phyloP scores from a whole-genome alignment of 2,797 vertebrate species.

The Fundulus diaphanus region DNA sequence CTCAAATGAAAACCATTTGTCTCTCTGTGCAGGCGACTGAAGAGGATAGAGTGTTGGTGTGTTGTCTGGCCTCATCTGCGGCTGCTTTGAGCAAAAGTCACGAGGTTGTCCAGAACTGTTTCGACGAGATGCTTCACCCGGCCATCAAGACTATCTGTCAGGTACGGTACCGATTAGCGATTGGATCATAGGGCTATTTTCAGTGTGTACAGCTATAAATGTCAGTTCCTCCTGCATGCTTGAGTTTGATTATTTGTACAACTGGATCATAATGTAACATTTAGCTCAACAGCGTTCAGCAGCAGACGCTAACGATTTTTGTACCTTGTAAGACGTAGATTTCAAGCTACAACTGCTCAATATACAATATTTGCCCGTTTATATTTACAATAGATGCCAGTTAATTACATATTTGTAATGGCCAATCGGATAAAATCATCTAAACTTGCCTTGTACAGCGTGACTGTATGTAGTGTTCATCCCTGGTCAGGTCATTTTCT shows the following conservation, averaged over 20 bases:
- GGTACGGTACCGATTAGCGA: constrained; percentile 44
- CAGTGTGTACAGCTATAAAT: neutral
- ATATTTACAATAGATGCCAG: too few species aligned
- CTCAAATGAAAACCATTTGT: neutral
- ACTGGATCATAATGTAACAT: too few species aligned
- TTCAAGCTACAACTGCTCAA: too few species aligned
- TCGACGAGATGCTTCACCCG: constrained; percentile 59
- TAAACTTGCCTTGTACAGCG: neutral
- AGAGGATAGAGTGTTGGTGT: constrained; percentile 53
- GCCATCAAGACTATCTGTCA: constrained; percentile 67
- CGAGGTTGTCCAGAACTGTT: constrained; percentile 53
- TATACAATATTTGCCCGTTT: too few species aligned
- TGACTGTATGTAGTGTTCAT: neutral
- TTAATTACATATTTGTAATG: too few species aligned
- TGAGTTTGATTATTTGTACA: too few species aligned
- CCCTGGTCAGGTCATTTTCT: neutral
- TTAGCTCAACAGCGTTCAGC: too few species aligned
- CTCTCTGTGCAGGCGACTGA: constrained; percentile 54
- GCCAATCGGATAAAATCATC: neutral
- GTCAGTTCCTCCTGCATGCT: neutral
- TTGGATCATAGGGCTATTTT: neutral
- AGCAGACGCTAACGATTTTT: too few species aligned
- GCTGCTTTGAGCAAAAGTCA: constrained; percentile 36
- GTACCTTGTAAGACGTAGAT: too few species aligned
- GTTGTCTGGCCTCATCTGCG: constrained; percentile 32